Conservation (phyloP, 2,888 invertebrate species). For the Lobophora halterata region DNA sequence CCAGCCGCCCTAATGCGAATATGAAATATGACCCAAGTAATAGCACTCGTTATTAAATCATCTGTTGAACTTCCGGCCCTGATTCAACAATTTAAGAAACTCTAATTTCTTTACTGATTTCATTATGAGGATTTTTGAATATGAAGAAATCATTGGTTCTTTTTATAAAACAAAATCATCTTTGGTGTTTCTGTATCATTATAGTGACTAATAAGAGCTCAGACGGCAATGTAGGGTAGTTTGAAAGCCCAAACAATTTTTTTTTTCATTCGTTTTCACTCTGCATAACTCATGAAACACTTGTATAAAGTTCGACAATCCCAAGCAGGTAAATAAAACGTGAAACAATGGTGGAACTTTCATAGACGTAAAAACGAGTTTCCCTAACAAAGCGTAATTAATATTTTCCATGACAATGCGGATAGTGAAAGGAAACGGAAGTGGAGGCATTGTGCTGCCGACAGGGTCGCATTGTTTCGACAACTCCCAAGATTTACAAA, state of each 20-base stretch:
- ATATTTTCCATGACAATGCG: slow-evolving; percentile 27
- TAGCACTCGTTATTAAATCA: slow-evolving; percentile 56
- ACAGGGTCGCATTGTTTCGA: slow-evolving; percentile 15
- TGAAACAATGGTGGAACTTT: neutral
- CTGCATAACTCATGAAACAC: no score
- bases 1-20: slow-evolving; percentile 46
- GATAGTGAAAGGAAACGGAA: slow-evolving; percentile 20
- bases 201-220: no score
- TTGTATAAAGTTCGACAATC: no score
- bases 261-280: no score
- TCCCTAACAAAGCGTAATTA: slow-evolving; percentile 23
- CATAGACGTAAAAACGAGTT: slow-evolving; percentile 18
- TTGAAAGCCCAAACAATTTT: no score
- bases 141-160: no score
- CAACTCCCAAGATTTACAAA: slow-evolving; percentile 17
- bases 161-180: no score
- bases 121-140: no score
- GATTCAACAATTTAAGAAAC: slow-evolving; percentile 27
- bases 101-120: no score
- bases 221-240: no score
- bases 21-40: slow-evolving; percentile 58
- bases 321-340: slow-evolving; percentile 4
- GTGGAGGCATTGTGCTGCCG: slow-evolving; percentile 20
- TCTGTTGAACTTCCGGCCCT: slow-evolving; percentile 24
- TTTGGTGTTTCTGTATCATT: no score